phyloP scores from a whole-genome alignment of 2,797 vertebrate species.

The Neostethus bicornis region DNA sequence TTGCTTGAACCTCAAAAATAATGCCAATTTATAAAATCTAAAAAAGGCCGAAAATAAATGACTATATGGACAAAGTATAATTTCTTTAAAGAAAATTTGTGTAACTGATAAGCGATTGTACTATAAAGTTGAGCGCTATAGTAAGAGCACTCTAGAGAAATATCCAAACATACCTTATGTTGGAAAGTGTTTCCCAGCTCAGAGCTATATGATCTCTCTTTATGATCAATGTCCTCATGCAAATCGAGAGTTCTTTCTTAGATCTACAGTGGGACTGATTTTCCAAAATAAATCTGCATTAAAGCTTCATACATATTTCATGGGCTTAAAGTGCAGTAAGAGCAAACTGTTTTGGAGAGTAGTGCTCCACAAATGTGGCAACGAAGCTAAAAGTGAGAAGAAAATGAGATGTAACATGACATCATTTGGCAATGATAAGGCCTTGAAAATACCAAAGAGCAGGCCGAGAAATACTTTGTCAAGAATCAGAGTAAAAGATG shows the following conservation, averaged over 20 bases:
- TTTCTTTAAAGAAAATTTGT: constrained; percentile 36
- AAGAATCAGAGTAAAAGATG: constrained; percentile 73
- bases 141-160: constrained; percentile 48
- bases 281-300: constrained; percentile 78
- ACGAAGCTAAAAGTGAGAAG: constrained; percentile 53
- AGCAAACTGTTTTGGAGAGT: constrained; percentile 68
- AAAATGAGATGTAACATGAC: constrained; percentile 48
- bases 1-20: background rate
- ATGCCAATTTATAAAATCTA: constrained; percentile 1
- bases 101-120: constrained; percentile 35
- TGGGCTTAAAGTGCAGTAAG: constrained; percentile 72
- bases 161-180: constrained; percentile 61
- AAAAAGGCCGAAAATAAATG: constrained; percentile 12
- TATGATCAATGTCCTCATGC: constrained; percentile 72
- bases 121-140: constrained; percentile 48
- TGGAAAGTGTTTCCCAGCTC: constrained; percentile 63
- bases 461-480: constrained; percentile 72
- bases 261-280: constrained; percentile 70
- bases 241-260: constrained; percentile 70
- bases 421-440: constrained; percentile 57
- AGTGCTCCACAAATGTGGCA: constrained; percentile 51
- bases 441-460: constrained; percentile 55
- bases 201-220: constrained; percentile 58
- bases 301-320: constrained; percentile 81
- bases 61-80: constrained; percentile 3